Base-by-base conservation (phyloP, 2,888 invertebrate genomes). In the Yponomeuta evonymella region DNA sequence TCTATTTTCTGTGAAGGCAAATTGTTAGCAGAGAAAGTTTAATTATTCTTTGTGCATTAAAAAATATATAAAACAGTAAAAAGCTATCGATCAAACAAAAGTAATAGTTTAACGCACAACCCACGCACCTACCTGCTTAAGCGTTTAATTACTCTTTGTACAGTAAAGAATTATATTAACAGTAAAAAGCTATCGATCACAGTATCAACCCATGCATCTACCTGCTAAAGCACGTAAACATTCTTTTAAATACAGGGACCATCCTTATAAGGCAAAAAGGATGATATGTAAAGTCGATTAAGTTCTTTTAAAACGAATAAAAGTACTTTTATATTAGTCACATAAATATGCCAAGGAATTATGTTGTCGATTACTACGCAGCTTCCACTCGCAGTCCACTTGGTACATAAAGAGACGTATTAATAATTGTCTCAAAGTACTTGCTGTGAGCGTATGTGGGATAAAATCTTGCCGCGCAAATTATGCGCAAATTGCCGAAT, bases 351-450 rank as follows among this genome's bases (percentile, higher is more conserved):
- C 51, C 51, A 58, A 58, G 51, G 51, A 58, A 58, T 58, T 12
- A 58, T 58, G 51, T 58, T 58, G 51, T 65, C 65, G 65, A 12
- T 65, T 12, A 29, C 33, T 65, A 33, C 65, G 33, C 65, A 65
- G 65, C 23, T 23, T 23, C 23, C 23, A 23, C 23, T 23, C 23
- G 23, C 65, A 29, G 65, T 30, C 33, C 65, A 11, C 29, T 65
- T 65, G 2, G 33, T 65, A 65, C 23, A 65, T 65, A 65, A 64
- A 65, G 65, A 30, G 30, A 58, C 51, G 65, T 33, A 65, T 65
- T 23, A 65, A 65, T 65, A 65, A 65, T 29, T 65, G 33, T 65
- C 33, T 65, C 65, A 65, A 29, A 33, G 33, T 30, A 29, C 30
- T 30, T 29, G 29, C 29, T 29, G 64, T 64, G 30, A 65, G 30